Base-by-base conservation (phyloP, 2,888 invertebrate genomes). In the Cerceris ruficornis region DNA sequence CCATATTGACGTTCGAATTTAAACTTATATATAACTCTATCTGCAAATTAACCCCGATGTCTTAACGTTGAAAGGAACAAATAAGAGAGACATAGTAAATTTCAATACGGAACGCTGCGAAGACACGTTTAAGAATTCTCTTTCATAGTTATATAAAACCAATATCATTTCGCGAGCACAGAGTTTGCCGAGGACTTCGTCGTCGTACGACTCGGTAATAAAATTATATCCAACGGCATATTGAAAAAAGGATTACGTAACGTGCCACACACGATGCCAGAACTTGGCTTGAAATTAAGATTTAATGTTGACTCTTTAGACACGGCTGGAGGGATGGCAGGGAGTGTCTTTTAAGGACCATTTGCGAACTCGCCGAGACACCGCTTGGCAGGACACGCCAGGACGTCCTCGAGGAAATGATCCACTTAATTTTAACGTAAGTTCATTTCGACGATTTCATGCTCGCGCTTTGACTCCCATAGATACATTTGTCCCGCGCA, bases 341-440 rank as follows among this genome's bases (percentile, higher is more conserved):
- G 61, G 91, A 93, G 43, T 96, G 96, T 89, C 92, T 96, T 75
- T 92, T 95, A 79, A 93, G 95, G 82, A 93, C 94, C 61, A 95
- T 96, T 88, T 96, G 96, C 87, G 96, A 96, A 90, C 94, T 94
- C 72, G 93, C 95, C 64, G 93, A 93, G 60, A 91, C 92, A 15
- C 94, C 94, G 69, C 92, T 95, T 77, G 94, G 94, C 69, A 92
- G 93, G 75, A 93, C 94, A 86, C 94, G 94, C 87, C 95, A 95
- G 66, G 92, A 96, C 54, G 87, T 96, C 69, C 95, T 96, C 41
- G 95, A 95, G 73, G 96, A 96, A 90, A 92, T 96, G 54, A 92
- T 95, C 52, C 94, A 94, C 76, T 94, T 95, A 85, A 92, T 96
- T 39, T 93, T 96, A 60, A 96, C 96, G 96, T 96, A 92, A 94